Conservation (phyloP, 2,888 invertebrate species). For the Polymixis lichenea region DNA sequence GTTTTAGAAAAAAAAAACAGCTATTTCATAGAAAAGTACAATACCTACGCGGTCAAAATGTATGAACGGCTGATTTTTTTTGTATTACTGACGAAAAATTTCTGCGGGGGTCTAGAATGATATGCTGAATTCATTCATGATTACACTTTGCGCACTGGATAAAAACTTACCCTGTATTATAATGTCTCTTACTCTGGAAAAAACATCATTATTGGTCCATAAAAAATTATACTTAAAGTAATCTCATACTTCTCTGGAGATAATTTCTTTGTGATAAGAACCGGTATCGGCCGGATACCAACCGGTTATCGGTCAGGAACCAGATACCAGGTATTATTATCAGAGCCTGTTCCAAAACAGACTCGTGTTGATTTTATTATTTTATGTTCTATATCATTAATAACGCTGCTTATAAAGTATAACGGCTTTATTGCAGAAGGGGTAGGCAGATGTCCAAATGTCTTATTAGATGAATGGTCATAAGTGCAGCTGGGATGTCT, state of each 20-base stretch:
- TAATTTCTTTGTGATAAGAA: slow-evolving; percentile 39
- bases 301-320: slow-evolving; percentile 38
- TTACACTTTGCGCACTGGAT: no score
- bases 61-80: no score
- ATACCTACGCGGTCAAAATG: no score
- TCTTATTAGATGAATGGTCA: slow-evolving; percentile 16
- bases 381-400: slow-evolving; percentile 7
- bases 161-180: no score
- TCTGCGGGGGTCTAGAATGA: no score
- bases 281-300: slow-evolving; percentile 16
- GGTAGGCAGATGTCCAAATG: slow-evolving; percentile 24
- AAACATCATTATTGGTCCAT: slow-evolving; percentile 6
- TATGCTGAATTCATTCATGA: no score
- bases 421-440: background rate
- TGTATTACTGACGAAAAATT: no score
- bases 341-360: slow-evolving; percentile 11
- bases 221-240: slow-evolving; percentile 15
- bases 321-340: slow-evolving; percentile 37
- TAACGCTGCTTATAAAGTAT: background rate
- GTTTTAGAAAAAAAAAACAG: no score
- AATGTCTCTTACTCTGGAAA: slow-evolving; percentile 5
- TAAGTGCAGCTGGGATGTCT: slow-evolving; percentile 10
- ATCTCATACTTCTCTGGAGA: slow-evolving; percentile 17
- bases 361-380: slow-evolving; percentile 19
- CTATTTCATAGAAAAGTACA: no score